These are phyloP conservation scores for Paracyclopina nana DNA, from an alignment of 1,140 invertebrate genomes.

Conservation along the genomic window DNA sequence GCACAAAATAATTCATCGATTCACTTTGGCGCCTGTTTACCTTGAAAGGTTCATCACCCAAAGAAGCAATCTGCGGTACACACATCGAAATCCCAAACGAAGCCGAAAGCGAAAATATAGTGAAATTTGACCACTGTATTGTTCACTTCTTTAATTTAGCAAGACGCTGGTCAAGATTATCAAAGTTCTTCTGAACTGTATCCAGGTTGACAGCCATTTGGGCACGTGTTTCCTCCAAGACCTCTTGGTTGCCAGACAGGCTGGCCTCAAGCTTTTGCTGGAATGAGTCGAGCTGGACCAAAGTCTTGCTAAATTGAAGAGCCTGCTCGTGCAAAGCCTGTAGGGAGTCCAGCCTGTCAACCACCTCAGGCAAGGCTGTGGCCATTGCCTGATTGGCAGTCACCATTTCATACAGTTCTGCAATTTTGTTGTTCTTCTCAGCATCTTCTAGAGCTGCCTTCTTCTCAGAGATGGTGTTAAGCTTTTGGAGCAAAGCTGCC, in stretches of 20 bases:
- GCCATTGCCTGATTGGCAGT: conserved; percentile 60
- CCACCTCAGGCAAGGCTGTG: conserved; percentile 50
- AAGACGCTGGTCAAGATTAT: not conserved
- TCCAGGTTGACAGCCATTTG: not conserved
- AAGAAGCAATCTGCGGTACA: no score
- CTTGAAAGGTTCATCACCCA: no score
- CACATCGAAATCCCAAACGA: no score
- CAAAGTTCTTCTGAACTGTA: not conserved
- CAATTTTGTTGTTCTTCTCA: conserved; percentile 56
- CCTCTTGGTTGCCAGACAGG: not conserved
- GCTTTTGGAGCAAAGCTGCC: conserved; percentile 44
- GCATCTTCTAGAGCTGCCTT: conserved; percentile 41
- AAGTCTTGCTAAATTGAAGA: not conserved
- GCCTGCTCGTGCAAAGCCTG: conserved; percentile 44
- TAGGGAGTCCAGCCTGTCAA: conserved; percentile 58
- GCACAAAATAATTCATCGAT: no score
- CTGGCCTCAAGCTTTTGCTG: not conserved
- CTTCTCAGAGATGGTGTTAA: conserved; percentile 50
- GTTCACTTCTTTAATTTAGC: not conserved
- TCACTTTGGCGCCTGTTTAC: no score
- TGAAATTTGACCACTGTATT: no score
- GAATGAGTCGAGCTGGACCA: not conserved
- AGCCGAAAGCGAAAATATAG: no score
- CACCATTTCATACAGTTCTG: conserved; percentile 61
- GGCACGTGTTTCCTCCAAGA: not conserved